A percentile compares a stretch with the other conserved stretches of the same genome.
Evolutionary conservation across 2,113 vertebrate species (phyloP).

Genomic region (Xenopus borealis): DNA sequence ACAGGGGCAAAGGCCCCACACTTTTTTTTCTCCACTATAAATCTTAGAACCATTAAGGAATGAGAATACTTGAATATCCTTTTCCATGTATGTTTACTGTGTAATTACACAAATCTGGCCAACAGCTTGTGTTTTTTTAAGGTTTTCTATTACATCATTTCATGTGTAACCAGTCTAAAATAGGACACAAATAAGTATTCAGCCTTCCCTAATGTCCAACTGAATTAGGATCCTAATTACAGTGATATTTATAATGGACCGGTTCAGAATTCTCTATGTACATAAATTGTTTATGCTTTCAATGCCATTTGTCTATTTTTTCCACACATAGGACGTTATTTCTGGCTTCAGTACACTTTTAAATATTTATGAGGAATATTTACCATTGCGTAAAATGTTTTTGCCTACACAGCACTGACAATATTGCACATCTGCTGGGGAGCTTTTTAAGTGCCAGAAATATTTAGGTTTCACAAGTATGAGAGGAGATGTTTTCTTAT

Average conservation of each 20-base stretch:
- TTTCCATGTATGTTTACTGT: too few relatives aligned
- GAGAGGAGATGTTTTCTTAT: not conserved
- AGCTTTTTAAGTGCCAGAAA: not conserved
- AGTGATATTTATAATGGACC: not conserved
- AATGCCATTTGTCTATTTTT: conserved; percentile 1
- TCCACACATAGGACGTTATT: not conserved
- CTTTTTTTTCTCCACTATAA: too few relatives aligned
- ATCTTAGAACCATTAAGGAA: too few relatives aligned
- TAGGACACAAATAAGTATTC: too few relatives aligned
- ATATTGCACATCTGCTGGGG: conserved; percentile 15
- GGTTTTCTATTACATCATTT: too few relatives aligned
- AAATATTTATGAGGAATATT: conserved; percentile 14
- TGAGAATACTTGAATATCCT: too few relatives aligned
- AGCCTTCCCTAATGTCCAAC: too few relatives aligned
- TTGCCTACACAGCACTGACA: conserved; percentile 1
- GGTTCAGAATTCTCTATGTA: not conserved
- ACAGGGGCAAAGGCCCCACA: too few relatives aligned
- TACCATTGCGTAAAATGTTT: conserved; percentile 22
- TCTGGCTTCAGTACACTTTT: conserved; percentile 1
- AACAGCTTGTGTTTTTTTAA: too few relatives aligned
- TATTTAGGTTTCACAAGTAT: not conserved
- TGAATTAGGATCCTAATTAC: too few relatives aligned
- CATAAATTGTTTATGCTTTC: not conserved
- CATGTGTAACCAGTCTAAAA: too few relatives aligned
- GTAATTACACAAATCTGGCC: too few relatives aligned